A percentile compares a stretch with the other conserved stretches of the same genome.
phyloP scores from a whole-genome alignment of 2,797 vertebrate genomes.

The Gila robusta region DNA sequence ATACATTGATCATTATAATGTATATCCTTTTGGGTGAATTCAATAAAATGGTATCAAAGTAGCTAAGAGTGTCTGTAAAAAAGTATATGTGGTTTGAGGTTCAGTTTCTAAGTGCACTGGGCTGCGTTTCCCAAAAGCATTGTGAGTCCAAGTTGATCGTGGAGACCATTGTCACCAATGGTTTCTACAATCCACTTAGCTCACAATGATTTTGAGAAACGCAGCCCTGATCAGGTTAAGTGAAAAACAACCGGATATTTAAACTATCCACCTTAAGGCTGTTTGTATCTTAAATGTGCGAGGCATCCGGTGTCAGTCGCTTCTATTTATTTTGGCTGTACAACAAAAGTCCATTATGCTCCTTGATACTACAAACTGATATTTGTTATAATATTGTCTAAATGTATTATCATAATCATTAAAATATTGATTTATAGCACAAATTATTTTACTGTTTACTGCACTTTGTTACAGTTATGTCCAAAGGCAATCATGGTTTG shows the following conservation, averaged over 20 bases:
- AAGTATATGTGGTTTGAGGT: not conserved
- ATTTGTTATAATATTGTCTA: not conserved
- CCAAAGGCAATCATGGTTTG: not conserved
- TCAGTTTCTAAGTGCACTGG: not conserved
- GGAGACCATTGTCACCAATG: too few species aligned
- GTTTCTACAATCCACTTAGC: too few species aligned
- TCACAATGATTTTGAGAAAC: too few species aligned
- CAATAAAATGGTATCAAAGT: not conserved
- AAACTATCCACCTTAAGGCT: not conserved
- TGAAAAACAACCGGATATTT: not conserved
- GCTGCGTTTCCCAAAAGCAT: too few species aligned
- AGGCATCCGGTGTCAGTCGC: not conserved
- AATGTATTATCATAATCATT: not conserved
- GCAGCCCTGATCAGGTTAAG: not conserved
- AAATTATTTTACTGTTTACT: not conserved
- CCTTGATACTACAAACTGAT: not conserved
- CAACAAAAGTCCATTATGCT: not conserved
- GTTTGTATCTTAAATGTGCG: not conserved
- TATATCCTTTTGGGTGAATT: not conserved
- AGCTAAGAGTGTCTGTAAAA: not conserved
- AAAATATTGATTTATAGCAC: not conserved
- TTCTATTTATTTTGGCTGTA: not conserved
- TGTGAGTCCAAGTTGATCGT: too few species aligned
- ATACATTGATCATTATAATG: not conserved
- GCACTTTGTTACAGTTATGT: not conserved